Conservation (phyloP, 2,888 invertebrate genomes). For the Andrena haemorrhoa region DNA sequence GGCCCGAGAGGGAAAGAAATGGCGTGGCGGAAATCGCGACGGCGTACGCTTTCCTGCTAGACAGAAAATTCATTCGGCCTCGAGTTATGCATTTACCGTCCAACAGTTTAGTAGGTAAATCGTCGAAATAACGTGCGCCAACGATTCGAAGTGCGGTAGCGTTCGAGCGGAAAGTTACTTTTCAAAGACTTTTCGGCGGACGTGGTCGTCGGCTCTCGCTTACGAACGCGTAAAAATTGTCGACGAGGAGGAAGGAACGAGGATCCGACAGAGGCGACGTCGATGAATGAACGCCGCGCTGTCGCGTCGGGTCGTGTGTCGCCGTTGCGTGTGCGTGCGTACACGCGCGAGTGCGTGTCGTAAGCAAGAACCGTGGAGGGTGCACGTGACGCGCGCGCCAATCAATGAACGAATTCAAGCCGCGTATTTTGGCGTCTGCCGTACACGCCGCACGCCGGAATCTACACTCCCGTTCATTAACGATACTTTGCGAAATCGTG, state of each 20-base stretch:
- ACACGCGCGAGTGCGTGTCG: conserved; percentile 26
- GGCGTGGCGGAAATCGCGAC: not conserved
- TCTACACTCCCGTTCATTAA: conserved; percentile 37
- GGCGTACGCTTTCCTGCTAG: not conserved
- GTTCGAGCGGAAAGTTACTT: no score
- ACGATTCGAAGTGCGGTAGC: not conserved
- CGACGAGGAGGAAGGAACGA: conserved; percentile 17
- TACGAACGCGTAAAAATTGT: conserved; percentile 1
- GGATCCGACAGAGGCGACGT: not conserved
- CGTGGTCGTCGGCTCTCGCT: not conserved
- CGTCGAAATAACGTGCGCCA: not conserved
- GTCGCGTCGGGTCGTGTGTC: not conserved
- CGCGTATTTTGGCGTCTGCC: conserved; percentile 52
- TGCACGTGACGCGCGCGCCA: conserved; percentile 12
- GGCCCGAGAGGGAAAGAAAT: not conserved
- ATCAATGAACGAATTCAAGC: conserved; percentile 53
- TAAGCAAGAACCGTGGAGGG: not conserved
- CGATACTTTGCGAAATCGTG: conserved; percentile 44
- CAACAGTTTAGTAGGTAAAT: not conserved
- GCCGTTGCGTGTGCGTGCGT: conserved; percentile 1
- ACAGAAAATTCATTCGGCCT: not conserved
- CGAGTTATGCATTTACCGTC: not conserved
- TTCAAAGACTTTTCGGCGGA: not conserved
- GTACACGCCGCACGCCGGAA: conserved; percentile 16
- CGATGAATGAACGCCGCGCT: conserved; percentile 16